A percentile compares a stretch with the other conserved stretches of the same genome.
Evolutionary conservation across 2,113 vertebrate species (phyloP).

Genomic region (Chrysemys picta): DNA sequence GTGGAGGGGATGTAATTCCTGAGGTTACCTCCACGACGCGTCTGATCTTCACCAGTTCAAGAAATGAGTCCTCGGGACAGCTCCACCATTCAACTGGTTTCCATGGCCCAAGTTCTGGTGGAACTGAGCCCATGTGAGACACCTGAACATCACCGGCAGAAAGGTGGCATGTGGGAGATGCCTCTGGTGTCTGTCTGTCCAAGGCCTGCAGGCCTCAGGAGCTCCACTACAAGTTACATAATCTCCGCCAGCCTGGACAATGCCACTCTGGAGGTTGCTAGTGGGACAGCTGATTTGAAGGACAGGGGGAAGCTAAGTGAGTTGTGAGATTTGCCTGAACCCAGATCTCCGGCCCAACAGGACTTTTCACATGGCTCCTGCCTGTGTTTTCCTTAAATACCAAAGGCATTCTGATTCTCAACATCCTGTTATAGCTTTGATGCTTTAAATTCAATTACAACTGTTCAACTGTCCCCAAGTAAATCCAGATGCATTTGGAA

Average conservation of each 20-base stretch:
- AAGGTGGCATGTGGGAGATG: not conserved
- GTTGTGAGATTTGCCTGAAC: not conserved
- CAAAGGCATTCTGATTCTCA: not conserved
- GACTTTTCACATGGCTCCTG: not conserved
- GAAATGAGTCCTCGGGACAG: not conserved
- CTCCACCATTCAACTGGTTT: not conserved
- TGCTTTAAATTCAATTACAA: not conserved
- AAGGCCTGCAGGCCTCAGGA: not conserved
- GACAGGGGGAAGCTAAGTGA: not conserved
- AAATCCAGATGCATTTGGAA: not conserved
- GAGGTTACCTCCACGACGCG: accelerated
- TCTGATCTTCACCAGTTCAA: accelerated
- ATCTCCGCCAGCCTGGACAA: not conserved
- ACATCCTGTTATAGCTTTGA: not conserved
- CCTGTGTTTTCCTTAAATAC: not conserved
- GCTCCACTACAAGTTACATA: not conserved
- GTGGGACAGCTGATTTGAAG: not conserved
- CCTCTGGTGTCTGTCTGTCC: not conserved
- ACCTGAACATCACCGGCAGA: not conserved
- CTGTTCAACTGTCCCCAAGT: not conserved
- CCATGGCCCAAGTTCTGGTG: accelerated
- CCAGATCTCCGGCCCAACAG: not conserved
- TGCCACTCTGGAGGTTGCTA: not conserved
- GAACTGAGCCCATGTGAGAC: accelerated
- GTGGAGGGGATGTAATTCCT: not conserved